Conservation (phyloP, 2,113 vertebrate genomes). For the Oreocharis arfaki region DNA sequence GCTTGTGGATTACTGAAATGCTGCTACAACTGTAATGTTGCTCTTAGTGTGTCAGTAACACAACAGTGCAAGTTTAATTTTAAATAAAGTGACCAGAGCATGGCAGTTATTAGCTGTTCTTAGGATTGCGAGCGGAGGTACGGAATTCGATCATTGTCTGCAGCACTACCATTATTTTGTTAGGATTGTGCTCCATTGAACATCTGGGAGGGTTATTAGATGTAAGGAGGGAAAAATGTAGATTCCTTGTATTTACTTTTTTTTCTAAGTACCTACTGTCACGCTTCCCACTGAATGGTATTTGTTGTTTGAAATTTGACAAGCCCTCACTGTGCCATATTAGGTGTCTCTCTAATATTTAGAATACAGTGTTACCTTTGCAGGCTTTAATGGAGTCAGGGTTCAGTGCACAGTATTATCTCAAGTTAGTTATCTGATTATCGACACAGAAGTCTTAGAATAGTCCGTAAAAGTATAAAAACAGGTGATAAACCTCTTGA, state of each 20-base stretch:
- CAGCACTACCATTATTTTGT: neutral
- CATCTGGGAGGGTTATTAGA: neutral
- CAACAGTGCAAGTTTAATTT: neutral
- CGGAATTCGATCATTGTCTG: neutral
- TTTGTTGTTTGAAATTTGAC: neutral
- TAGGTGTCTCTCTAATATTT: neutral
- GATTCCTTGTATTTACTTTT: neutral
- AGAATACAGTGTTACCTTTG: neutral
- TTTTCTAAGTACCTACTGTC: neutral
- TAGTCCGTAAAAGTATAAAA: neutral
- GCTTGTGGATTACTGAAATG: neutral
- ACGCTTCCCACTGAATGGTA: neutral
- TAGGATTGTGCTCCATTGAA: neutral
- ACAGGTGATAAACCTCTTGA: neutral
- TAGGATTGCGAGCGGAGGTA: neutral
- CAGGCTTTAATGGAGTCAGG: neutral
- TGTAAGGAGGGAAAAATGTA: neutral
- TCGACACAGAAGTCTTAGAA: neutral
- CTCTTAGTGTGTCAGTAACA: neutral
- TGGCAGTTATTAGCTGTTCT: neutral
- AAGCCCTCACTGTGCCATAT: neutral
- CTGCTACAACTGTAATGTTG: neutral
- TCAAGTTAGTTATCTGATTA: neutral
- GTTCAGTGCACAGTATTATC: neutral
- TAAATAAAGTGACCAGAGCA: neutral